These are phyloP conservation scores for Macheiramphus alcinus DNA, from an alignment of 2,113 vertebrate species.

Conservation along the genomic window DNA sequence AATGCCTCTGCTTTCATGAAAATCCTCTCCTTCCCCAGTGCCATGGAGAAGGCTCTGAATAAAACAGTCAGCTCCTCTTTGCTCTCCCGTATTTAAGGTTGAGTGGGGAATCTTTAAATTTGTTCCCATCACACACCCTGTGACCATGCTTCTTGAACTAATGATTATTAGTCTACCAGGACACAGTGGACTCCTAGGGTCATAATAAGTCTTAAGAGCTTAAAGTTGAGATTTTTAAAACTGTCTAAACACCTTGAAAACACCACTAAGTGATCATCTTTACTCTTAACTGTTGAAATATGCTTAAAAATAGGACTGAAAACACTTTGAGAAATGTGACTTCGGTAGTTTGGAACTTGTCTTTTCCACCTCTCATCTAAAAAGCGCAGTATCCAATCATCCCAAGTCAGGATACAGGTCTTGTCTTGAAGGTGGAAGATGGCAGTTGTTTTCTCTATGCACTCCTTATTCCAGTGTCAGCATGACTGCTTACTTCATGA, in stretches of 20 bases:
- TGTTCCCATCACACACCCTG: not conserved
- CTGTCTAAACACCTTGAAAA: not conserved
- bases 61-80: not conserved
- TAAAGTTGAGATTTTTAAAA: not conserved
- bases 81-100: not conserved
- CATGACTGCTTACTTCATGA: not conserved
- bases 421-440: too few species aligned
- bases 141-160: not conserved
- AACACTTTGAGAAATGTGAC: not conserved
- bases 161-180: not conserved
- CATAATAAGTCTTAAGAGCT: not conserved
- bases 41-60: not conserved
- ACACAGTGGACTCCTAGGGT: not conserved
- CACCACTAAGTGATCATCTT: not conserved
- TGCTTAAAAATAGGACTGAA: not conserved
- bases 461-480: not conserved
- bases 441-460: not conserved
- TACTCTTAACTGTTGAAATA: not conserved
- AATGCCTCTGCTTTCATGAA: not conserved
- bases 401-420: not conserved
- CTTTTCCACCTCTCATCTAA: not conserved
- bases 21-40: not conserved
- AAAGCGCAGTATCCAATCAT: not conserved
- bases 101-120: not conserved
- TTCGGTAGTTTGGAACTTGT: not conserved